Base-by-base conservation (phyloP, 2,797 vertebrate species). In the Crypturellus tataupa region DNA sequence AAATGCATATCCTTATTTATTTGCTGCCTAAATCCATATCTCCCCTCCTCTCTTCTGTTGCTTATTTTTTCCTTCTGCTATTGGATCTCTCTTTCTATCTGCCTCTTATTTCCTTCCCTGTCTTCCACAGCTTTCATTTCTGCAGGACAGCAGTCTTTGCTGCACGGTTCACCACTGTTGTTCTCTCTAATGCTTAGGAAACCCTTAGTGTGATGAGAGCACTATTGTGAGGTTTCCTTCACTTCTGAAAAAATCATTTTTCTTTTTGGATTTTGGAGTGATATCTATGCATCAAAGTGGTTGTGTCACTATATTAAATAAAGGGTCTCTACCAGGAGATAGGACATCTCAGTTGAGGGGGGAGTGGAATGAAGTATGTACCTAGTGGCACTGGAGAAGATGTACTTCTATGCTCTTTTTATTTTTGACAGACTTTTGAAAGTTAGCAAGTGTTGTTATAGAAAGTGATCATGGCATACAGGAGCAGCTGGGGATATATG, bases 401-500 rank as follows among this genome's bases (percentile, higher is more conserved):
- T 56, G 29, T 49, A 42, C 59, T 2, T 37, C 37, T 80, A 8
- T 18, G 51, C 35, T 9, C 3, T 9, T 51, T 19, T 1, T 68
- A 51, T 95, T 95, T 80, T 16, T 18, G 18, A 62, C 5, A 21
- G 62, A 13, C 9, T 8, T 7, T 42, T 85, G 60, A 39, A 55
- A 73, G 16, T 64, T 72, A 85, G 58, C 72, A 80, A 65, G 31
- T 80, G 63, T 91, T 93, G 23, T 62, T 88, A 13, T 35, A 80
- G 76, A 84, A 53, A 65, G 81, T 51, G 44, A 53, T 93, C 55
- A 24, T 90, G 64, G 51, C 23, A 76, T 62, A 85, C n/a, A 93
- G 94, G 75, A 96, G 23, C 75, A 95, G 62, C 78, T 96, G 75
- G 87, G 70, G 35, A 63, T 78, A 63, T 65, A 47, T 80, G 59